These are phyloP conservation scores for Corvus cornix DNA, from an alignment of 2,113 vertebrate genomes.

Conservation along the genomic window DNA sequence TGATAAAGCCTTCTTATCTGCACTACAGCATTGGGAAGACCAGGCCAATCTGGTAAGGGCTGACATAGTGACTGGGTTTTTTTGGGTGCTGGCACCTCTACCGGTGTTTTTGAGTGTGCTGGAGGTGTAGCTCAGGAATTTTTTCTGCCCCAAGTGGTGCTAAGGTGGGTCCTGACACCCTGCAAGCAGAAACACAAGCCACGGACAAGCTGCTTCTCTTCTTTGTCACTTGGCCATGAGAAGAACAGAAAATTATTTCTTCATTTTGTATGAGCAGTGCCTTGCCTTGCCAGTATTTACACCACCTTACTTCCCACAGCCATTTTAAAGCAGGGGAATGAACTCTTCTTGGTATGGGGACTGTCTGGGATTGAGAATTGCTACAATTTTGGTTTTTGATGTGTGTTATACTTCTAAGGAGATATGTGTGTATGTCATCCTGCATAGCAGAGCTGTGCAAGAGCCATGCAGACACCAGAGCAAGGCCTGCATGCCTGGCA, in stretches of 20 bases:
- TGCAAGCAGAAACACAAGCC: not conserved
- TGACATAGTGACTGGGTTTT: not conserved
- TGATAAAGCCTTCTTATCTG: not conserved
- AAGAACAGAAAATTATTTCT: not conserved
- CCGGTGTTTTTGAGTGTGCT: not conserved
- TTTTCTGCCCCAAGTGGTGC: not conserved
- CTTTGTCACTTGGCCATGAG: not conserved
- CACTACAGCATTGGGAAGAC: not conserved
- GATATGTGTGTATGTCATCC: rapidly evolving
- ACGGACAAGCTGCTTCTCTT: not conserved
- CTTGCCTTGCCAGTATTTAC: not conserved
- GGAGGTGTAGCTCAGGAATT: not conserved
- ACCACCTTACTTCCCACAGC: not conserved
- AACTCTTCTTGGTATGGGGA: not conserved
- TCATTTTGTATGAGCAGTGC: not conserved
- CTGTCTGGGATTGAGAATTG: not conserved
- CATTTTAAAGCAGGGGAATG: not conserved
- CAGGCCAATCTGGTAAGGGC: not conserved
- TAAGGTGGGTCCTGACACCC: not conserved
- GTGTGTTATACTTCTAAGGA: not conserved
- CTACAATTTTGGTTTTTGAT: not conserved
- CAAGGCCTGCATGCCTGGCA: not conserved
- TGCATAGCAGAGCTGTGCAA: not conserved
- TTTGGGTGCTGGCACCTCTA: not conserved
- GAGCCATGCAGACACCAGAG: not conserved